Base-by-base conservation (phyloP, 1,140 invertebrate species). In the Coptotermes formosanus region DNA sequence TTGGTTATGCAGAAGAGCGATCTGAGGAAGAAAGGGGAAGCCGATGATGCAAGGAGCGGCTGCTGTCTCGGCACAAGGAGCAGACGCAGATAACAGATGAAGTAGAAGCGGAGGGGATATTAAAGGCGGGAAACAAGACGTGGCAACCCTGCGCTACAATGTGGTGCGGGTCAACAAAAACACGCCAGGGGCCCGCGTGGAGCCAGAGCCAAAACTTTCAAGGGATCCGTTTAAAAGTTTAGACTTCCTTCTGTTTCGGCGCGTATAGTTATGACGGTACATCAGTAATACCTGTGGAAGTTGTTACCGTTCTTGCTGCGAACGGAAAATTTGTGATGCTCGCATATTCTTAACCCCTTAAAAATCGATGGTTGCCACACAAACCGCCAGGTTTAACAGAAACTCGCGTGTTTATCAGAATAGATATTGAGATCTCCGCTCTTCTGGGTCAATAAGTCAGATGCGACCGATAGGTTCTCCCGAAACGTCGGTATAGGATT, bases 141-240 rank as follows among this genome's bases (percentile, higher is more conserved):
- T 75, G 64, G 64, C 64, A 75, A 75, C 64, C 64, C 11, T 30
- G 64, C n/a, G n/a, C 64, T 75, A 75, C 64, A 75, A 75, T 75
- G 64, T 30, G 64, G 64, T 30, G 64, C 25, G 64, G 64, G 64
- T 75, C 64, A 75, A 75, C 64, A 75, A 75, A 75, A 75, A 75
- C 64, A 75, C 64, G 64, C 64, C 64, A 9, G 64, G 64, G 64
- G 64, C 64, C 64, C 64, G 64, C 64, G 64, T 25, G 25, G 25
- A 14, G n/a, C 64, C 64, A 75, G 64, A 75, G 64, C 64, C 64
- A 75, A 75, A 75, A 75, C 64, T 75, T 30, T 55, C 16, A 30
- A 30, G 64, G 64, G 64, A 75, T n/a, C 2, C 25, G 64, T 75
- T 16, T 30, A 25, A 75, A 75, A 75, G 64, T 75, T 75, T 75